These are phyloP conservation scores for Xiphorhynchus elegans DNA, from an alignment of 2,113 vertebrate genomes.

Conservation along the genomic window DNA sequence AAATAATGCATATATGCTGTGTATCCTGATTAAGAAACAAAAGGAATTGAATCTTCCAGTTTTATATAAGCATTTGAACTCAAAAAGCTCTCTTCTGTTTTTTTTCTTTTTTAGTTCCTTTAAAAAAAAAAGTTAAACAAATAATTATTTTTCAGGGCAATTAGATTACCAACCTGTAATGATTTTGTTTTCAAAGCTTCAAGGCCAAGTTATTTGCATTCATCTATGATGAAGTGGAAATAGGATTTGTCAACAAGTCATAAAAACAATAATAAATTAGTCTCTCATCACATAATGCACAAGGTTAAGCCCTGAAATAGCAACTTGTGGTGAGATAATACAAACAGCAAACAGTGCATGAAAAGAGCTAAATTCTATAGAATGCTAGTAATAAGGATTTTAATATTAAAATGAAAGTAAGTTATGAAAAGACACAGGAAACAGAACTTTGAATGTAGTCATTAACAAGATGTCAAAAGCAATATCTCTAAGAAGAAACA, in stretches of 20 bases:
- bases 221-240: constrained; percentile 50
- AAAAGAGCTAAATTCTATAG: neutral
- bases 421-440: neutral
- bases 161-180: constrained; percentile 18
- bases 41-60: neutral
- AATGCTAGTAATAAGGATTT: neutral
- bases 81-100: neutral
- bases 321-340: constrained; percentile 21
- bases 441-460: neutral
- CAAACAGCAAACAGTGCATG: constrained; percentile 37
- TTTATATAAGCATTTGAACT: neutral
- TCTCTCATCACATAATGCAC: constrained; percentile 52
- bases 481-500: neutral
- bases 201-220: constrained; percentile 55
- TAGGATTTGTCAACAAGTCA: constrained; percentile 61
- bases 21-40: neutral
- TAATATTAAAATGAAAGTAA: neutral
- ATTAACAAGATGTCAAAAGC: neutral
- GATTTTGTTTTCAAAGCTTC: constrained; percentile 58
- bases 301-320: constrained; percentile 34
- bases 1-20: neutral
- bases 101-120: neutral
- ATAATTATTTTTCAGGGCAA: neutral
- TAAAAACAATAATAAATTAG: constrained; percentile 59
- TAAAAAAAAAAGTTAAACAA: neutral